phyloP scores from a whole-genome alignment of 1,140 invertebrate species.

The Ooceraea biroi region DNA sequence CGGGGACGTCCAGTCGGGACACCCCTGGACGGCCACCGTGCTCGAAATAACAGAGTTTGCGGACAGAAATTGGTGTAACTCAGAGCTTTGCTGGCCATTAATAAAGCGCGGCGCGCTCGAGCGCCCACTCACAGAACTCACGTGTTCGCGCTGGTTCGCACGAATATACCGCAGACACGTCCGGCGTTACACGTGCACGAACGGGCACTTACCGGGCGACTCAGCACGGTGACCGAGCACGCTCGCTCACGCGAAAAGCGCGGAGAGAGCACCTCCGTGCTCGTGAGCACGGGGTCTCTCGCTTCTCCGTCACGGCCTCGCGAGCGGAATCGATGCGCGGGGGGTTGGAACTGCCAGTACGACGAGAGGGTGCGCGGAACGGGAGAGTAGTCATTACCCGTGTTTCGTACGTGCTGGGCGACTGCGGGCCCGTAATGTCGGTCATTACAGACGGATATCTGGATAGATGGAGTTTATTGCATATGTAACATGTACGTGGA shows the following conservation, averaged over 20 bases:
- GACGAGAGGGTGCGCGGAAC: conserved; percentile 15
- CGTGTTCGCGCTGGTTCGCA: conserved; percentile 50
- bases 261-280: conserved; percentile 13
- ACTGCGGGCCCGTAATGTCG: conserved; percentile 40
- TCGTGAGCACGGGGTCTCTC: conserved; percentile 16
- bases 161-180: conserved; percentile 40
- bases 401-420: conserved; percentile 20
- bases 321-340: conserved; percentile 54
- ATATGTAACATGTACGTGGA: conserved; percentile 25
- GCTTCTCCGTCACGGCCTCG: conserved; percentile 55
- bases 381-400: conserved; percentile 37
- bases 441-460: conserved; percentile 54
- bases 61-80: conserved; percentile 70
- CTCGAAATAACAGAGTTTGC: conserved; percentile 70
- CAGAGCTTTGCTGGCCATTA: conserved; percentile 71
- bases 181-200: conserved; percentile 40
- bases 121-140: conserved; percentile 55
- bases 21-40: conserved; percentile 7
- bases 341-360: not conserved
- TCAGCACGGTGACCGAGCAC: conserved; percentile 65
- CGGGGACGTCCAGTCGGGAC: not conserved
- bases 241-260: conserved; percentile 61
- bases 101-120: conserved; percentile 62
- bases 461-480: conserved; percentile 48
- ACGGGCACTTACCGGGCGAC: conserved; percentile 54